A percentile compares a stretch with the other conserved stretches of the same genome.
Evolutionary conservation across 2,888 invertebrate genomes (phyloP).

Genomic region (Nomada fucata): DNA sequence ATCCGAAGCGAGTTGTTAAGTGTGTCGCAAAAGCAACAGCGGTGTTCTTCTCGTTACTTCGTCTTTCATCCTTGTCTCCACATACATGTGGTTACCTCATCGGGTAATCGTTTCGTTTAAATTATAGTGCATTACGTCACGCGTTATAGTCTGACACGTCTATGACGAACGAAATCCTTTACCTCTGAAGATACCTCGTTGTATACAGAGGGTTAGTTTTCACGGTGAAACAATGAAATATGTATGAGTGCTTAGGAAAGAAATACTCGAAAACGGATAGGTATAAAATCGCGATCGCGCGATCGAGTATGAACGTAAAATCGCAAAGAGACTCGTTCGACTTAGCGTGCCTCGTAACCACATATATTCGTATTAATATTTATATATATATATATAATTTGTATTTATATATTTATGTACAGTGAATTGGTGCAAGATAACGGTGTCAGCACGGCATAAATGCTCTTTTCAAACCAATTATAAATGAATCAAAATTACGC

Average conservation of each 20-base stretch:
- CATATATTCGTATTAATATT: constrained; percentile 76
- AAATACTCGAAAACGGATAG: constrained; percentile 6
- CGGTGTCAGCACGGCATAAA: constrained; percentile 42
- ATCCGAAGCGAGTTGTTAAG: constrained; percentile 69
- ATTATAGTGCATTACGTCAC: constrained; percentile 81
- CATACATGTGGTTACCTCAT: constrained; percentile 70
- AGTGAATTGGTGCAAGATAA: constrained; percentile 74
- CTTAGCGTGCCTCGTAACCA: constrained; percentile 77
- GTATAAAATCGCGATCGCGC: background rate
- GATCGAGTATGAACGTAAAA: constrained; percentile 18
- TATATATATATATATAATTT: constrained; percentile 72
- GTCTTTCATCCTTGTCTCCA: constrained; percentile 49
- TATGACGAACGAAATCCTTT: constrained; percentile 78
- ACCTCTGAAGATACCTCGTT: constrained; percentile 24
- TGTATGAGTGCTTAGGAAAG: constrained; percentile 21
- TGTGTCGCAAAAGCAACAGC: constrained; percentile 74
- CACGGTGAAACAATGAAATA: background rate
- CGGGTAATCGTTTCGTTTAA: constrained; percentile 73
- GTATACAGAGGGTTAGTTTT: background rate
- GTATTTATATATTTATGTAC: constrained; percentile 83
- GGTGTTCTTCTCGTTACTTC: constrained; percentile 60
- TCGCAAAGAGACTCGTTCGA: constrained; percentile 69
- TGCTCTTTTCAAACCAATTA: constrained; percentile 11
- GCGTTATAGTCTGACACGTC: constrained; percentile 79
- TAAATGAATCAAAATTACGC: constrained; percentile 47